Evolutionary conservation across 1,140 invertebrate species (phyloP).

Genomic region (Brachionus paranguensis): DNA sequence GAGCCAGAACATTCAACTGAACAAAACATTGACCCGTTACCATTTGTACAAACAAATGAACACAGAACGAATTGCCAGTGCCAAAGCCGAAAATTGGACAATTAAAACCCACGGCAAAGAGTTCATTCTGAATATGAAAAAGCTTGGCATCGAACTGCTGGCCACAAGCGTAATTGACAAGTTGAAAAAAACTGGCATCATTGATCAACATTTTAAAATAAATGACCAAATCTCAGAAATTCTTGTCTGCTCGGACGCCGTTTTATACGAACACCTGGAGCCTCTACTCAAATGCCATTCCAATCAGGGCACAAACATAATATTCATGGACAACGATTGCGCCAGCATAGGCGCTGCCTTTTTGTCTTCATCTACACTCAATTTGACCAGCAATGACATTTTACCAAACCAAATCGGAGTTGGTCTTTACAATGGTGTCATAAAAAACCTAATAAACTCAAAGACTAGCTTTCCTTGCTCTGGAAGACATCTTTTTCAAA

Average conservation of each 20-base stretch:
- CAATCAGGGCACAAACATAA: not conserved
- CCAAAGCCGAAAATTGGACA: not conserved
- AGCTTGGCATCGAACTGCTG: not conserved
- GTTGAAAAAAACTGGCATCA: not conserved
- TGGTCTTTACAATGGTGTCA: conserved; percentile 16
- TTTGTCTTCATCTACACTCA: not conserved
- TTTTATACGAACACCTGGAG: not conserved
- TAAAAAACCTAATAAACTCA: not conserved
- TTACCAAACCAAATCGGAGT: not conserved
- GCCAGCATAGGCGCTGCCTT: conserved; percentile 1
- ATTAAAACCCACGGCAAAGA: not conserved
- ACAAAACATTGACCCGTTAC: not conserved
- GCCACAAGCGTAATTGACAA: not conserved
- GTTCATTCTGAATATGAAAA: not conserved
- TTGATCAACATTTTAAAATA: not conserved
- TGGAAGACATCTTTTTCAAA: conserved; percentile 17
- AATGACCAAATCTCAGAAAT: not conserved
- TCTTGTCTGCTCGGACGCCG: not conserved
- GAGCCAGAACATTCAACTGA: not conserved
- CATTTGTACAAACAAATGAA: conserved; percentile 10
- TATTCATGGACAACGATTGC: conserved; percentile 21
- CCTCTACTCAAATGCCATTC: not conserved
- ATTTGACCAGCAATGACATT: not conserved
- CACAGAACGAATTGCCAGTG: not conserved
- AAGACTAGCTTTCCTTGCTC: not conserved